Base-by-base conservation (phyloP, 2,888 invertebrate genomes). In the Plemyria rubiginata region DNA sequence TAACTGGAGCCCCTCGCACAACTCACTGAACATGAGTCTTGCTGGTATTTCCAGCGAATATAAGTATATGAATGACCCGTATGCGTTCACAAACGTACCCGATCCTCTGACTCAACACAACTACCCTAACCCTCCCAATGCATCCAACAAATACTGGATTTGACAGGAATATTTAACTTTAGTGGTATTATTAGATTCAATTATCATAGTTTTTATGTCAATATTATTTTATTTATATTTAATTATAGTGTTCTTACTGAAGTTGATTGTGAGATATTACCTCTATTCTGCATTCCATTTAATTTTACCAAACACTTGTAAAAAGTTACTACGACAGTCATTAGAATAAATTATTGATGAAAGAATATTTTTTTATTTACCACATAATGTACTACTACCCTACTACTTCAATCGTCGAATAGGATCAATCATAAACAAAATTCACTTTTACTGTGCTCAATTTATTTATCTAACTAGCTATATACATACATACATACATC, bases 1-100 rank as follows among this genome's bases (percentile, higher is more conserved):
- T 0, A 94, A 94, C 72, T 93, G 93, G 93, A 93, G 90, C 73
- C 90, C 93, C 5, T 89, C 93, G 4, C 91, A 93, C 60, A 90
- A 87, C 70, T 86, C 92, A 12, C 75, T 93, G 45, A 93, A 93
- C 65, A 93, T 93, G 92, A 90, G 90, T 70, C 78, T 93, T 29
- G 82, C 89, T 32, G 91, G 93, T 4, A 74, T 93, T 36, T 87
- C 92, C 11, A 90, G 88, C 75, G 93, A 93, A 70, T 92, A 93
- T 66, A 92, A 93, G 68, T 92, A 92, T 68, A 92, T 93, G 87
- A 90, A 92, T 61, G 93, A 93, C 72, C 92, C 92, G 0, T 93
- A 93, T 73, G 79, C 91, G 0, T 93, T 92, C 66, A 86, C 93
- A 0, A 93, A 87, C 67, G 87, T 92, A 59, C 73, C 85, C 41